phyloP scores from a whole-genome alignment of 2,888 invertebrate genomes.

The Apodemia zela region DNA sequence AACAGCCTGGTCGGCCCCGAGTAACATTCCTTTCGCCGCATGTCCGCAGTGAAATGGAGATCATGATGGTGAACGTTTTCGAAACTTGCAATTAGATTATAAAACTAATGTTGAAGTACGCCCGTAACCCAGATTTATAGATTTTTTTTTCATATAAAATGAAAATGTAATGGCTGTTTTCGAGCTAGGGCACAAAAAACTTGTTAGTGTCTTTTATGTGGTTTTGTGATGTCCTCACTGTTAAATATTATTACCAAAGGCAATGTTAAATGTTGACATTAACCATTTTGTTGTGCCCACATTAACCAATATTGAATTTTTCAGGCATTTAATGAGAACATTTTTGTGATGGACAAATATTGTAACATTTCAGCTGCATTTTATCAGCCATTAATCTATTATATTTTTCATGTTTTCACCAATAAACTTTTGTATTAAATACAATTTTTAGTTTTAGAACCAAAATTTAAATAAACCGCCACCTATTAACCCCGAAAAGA shows the following conservation, averaged over 20 bases:
- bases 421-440: slow-evolving; percentile 81
- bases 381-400: slow-evolving; percentile 81
- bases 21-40: slow-evolving; percentile 77
- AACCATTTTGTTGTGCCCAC: slow-evolving; percentile 78
- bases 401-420: slow-evolving; percentile 82
- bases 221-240: slow-evolving; percentile 67
- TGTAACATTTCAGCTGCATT: slow-evolving; percentile 80
- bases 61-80: slow-evolving; percentile 70
- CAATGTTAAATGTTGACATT: slow-evolving; percentile 64
- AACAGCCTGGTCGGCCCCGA: slow-evolving; percentile 73
- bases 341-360: slow-evolving; percentile 78
- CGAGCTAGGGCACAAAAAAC: slow-evolving; percentile 74
- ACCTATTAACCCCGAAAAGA: slow-evolving; percentile 71
- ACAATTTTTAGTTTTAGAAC: slow-evolving; percentile 81
- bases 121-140: slow-evolving; percentile 60
- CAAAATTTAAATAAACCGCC: slow-evolving; percentile 75
- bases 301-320: slow-evolving; percentile 66
- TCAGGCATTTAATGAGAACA: slow-evolving; percentile 78
- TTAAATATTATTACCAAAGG: slow-evolving; percentile 64
- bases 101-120: slow-evolving; percentile 60
- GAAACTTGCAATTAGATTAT: slow-evolving; percentile 59
- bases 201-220: slow-evolving; percentile 72
- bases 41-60: slow-evolving; percentile 76
- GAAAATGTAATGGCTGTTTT: slow-evolving; percentile 72
- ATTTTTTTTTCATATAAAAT: slow-evolving; percentile 42